These are phyloP conservation scores for Trimorus sp. DNA, from an alignment of 2,888 invertebrate genomes.

Conservation along the genomic window DNA sequence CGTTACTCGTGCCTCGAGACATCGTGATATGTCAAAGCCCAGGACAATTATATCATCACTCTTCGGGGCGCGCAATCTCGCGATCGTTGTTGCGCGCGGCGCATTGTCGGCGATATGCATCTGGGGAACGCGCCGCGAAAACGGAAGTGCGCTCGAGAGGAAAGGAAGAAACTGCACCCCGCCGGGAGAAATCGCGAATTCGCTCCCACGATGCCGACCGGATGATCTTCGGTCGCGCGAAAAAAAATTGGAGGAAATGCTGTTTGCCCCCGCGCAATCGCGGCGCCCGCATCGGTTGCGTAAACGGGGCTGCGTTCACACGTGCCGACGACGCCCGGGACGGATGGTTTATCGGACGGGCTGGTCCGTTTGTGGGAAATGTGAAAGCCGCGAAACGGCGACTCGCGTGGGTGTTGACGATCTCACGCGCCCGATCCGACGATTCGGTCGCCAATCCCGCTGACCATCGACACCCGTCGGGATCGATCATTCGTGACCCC, in stretches of 20 bases:
- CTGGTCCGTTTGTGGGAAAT: constrained; percentile 75
- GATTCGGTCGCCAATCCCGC: constrained; percentile 32
- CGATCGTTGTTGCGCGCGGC: constrained; percentile 14
- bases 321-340: constrained; percentile 51
- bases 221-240: constrained; percentile 43
- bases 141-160: constrained; percentile 61
- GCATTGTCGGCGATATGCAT: constrained; percentile 43
- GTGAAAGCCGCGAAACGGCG: constrained; percentile 74
- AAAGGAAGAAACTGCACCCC: constrained; percentile 57
- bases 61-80: constrained; percentile 9
- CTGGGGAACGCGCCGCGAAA: constrained; percentile 38
- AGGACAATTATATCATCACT: constrained; percentile 49
- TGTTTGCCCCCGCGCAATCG: constrained; percentile 32
- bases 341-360: constrained; percentile 47
- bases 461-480: constrained; percentile 26
- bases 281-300: constrained; percentile 61
- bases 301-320: constrained; percentile 63
- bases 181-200: constrained; percentile 65
- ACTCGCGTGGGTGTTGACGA: constrained; percentile 75
- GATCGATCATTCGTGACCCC: constrained; percentile 24
- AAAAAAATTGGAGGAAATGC: constrained; percentile 8
- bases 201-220: constrained; percentile 66
- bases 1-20: background rate
- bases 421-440: constrained; percentile 73
- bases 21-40: constrained; percentile 40